A percentile compares a stretch with the other conserved stretches of the same genome.
Conservation (phyloP, 1,140 invertebrate species). For the Drosophila kohkoa region DNA sequence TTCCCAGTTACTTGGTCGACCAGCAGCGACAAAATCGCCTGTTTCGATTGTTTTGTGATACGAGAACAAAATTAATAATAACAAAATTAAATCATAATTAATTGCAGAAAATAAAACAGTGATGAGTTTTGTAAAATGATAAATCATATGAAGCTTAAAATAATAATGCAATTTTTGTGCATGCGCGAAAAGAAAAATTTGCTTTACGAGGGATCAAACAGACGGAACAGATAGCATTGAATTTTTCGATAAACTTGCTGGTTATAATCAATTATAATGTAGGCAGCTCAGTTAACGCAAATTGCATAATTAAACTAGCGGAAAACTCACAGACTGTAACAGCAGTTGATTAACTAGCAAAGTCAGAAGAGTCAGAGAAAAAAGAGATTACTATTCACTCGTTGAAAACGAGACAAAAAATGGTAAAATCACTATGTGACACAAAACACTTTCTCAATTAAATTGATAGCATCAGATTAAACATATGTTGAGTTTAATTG, state of each 20-base stretch:
- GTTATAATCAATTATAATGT: background rate
- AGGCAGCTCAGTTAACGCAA: background rate
- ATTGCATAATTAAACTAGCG: conserved; percentile 3
- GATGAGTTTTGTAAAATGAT: conserved; percentile 6
- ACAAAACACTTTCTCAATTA: background rate
- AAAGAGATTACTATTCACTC: background rate
- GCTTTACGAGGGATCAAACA: background rate
- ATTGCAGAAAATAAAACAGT: conserved; percentile 20
- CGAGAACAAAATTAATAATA: conserved; percentile 40
- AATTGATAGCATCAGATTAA: background rate
- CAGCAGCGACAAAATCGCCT: conserved; percentile 88
- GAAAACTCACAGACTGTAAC: conserved; percentile 1
- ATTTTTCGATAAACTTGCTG: background rate
- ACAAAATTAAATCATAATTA: conserved; percentile 33
- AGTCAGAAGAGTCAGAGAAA: background rate
- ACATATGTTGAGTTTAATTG: too few relatives aligned
- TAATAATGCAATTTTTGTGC: background rate
- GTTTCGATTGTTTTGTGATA: conserved; percentile 31
- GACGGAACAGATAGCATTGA: conserved; percentile 2
- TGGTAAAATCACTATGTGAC: too few relatives aligned
- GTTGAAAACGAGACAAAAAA: background rate
- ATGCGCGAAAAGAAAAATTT: background rate
- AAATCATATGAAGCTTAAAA: conserved; percentile 1
- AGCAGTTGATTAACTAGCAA: background rate
- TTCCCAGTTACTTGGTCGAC: conserved; percentile 93